Base-by-base conservation (phyloP, 2,888 invertebrate genomes). In the Meteorus colon region DNA sequence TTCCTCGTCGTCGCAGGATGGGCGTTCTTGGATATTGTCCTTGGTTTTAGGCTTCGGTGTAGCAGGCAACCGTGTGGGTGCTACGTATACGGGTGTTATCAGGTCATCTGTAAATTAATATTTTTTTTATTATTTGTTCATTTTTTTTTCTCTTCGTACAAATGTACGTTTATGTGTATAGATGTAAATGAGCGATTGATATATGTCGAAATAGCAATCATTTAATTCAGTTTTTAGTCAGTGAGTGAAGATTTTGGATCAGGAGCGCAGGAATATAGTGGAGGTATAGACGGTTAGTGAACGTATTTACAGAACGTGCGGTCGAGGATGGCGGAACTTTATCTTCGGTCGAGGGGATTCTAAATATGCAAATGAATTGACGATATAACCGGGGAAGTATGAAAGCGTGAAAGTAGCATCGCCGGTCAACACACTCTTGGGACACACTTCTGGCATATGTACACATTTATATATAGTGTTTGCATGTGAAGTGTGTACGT, bases 81-180 rank as follows among this genome's bases (percentile, higher is more conserved):
- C 96, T 16, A 96, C 95, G 88, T 96, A 97, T 1, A 97, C 96
- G 0, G 98, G 97, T 0, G 97, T 97, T 82, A 98, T 97, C 74
- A 98, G 93, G 88, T 97, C 97, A 88, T 98, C 97, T 89, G 83
- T 12, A 79, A 63, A 63, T 16, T 10, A 66, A 19, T 69, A 76
- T 4, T 10, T 31, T 16, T 34, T 63, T 31, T 29, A 41, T 41
- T 41, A 66, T 41, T 41, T n/a, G 3, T 19, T 2, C 1, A 19
- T 19, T 19, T 55, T n/a, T 19, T 19, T 55, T n/a, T 24, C 24
- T 24, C 24, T 19, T 4, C 19, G 8, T 65, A 19, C 19, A 65
- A 37, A 19, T 65, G 37, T 48, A 48, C 48, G n/a, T 55, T 55
- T 8, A 55, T 27, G 4, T 60, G 4, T 60, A 24, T 60, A 62